Conservation (phyloP, 64 coral and sea anemone species). For the Pachyseris speciosa region DNA sequence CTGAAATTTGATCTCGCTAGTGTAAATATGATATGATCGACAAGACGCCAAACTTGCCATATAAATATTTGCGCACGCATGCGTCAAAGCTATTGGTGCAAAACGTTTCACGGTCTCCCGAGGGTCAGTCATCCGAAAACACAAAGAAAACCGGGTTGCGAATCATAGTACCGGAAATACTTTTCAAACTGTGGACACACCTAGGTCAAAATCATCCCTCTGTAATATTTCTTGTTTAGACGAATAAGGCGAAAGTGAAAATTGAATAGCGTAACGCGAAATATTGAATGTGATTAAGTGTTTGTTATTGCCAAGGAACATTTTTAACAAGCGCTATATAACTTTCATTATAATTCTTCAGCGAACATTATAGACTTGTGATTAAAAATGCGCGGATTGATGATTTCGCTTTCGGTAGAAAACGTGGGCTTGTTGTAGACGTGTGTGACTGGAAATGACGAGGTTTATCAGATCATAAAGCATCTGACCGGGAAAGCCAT, state of each 20-base stretch:
- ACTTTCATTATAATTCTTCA: background rate
- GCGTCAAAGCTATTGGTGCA: background rate
- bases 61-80: slow-evolving; percentile 58
- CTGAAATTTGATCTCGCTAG: slow-evolving; percentile 27
- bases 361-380: background rate
- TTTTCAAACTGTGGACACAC: slow-evolving; percentile 5
- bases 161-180: background rate
- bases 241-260: background rate
- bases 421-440: background rate
- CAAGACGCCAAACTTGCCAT: background rate
- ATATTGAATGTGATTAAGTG: background rate
- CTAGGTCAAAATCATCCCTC: background rate
- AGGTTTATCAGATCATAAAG: background rate
- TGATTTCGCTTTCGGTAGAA: background rate
- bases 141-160: background rate
- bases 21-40: slow-evolving; percentile 44
- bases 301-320: background rate
- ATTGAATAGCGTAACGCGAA: background rate
- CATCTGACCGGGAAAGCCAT: background rate
- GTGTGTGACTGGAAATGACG: background rate
- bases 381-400: background rate
- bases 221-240: background rate
- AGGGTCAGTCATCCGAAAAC: slow-evolving; percentile 8
- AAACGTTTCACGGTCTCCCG: background rate
- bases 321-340: background rate